Evolutionary conservation across 2,888 invertebrate genomes (phyloP).

Genomic region (Leistus spinibarbis): DNA sequence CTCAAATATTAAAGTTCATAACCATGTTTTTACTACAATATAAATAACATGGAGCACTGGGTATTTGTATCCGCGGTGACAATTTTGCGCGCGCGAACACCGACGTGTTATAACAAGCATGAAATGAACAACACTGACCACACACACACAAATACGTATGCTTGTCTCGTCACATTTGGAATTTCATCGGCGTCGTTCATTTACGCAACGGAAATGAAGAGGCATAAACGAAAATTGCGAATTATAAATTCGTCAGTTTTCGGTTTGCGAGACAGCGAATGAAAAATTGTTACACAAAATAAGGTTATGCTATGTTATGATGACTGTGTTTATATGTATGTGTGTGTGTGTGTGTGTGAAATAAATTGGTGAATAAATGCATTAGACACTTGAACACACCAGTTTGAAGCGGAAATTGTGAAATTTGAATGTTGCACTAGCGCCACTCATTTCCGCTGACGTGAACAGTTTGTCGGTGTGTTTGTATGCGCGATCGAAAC

Average conservation of each 20-base stretch:
- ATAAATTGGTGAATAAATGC: conserved; percentile 54
- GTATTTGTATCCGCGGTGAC: neutral
- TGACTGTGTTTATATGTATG: no score
- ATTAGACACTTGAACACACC: conserved; percentile 55
- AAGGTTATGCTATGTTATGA: conserved; percentile 25
- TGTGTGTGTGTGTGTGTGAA: neutral
- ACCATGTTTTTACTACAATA: neutral
- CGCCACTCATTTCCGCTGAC: conserved; percentile 52
- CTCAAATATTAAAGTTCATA: neutral
- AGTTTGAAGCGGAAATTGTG: conserved; percentile 56
- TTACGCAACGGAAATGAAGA: conserved; percentile 46
- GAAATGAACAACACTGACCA: neutral
- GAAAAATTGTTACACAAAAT: conserved; percentile 12
- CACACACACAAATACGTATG: neutral
- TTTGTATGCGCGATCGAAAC: neutral
- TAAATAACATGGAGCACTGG: neutral
- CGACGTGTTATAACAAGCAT: neutral
- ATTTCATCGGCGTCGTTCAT: conserved; percentile 28
- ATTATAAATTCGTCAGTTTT: conserved; percentile 34
- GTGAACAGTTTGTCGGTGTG: conserved; percentile 21
- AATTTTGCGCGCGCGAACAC: neutral
- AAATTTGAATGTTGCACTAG: conserved; percentile 55
- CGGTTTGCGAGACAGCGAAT: conserved; percentile 1
- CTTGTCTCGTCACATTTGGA: conserved; percentile 13
- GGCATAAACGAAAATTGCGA: conserved; percentile 47